These are phyloP conservation scores for Genyomyrus donnyi DNA, from an alignment of 2,113 vertebrate genomes.

Conservation along the genomic window DNA sequence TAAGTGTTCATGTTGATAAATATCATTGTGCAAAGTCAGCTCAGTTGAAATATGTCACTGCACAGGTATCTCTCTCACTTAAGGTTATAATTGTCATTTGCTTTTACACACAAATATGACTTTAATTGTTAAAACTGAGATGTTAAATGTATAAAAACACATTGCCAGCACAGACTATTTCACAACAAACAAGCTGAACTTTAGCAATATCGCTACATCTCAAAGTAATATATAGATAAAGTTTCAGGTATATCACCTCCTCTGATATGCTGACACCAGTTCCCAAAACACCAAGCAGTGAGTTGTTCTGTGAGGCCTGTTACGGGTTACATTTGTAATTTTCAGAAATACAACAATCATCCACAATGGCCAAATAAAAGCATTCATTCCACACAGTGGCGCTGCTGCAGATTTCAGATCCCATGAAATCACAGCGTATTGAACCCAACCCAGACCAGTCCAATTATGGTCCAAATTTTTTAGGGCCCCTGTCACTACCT, in stretches of 20 bases:
- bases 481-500: not conserved
- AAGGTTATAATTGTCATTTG: constrained; percentile 24
- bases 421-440: not conserved
- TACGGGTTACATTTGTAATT: not conserved
- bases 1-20: not conserved
- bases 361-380: not conserved
- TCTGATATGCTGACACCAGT: constrained; percentile 6
- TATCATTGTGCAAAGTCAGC: not conserved
- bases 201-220: constrained; percentile 23
- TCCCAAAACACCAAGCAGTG: not conserved
- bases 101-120: constrained; percentile 23
- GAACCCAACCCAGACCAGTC: not conserved
- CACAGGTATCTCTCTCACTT: constrained; percentile 30
- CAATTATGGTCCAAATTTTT: not conserved
- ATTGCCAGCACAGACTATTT: constrained; percentile 27
- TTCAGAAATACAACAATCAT: not conserved
- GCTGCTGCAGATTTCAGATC: not conserved
- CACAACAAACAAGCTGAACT: constrained; percentile 23
- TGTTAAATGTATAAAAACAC: constrained; percentile 33
- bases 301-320: not conserved
- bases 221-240: constrained; percentile 18
- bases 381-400: not conserved
- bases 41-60: constrained; percentile 12
- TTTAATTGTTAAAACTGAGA: constrained; percentile 26
- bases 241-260: constrained; percentile 6